Conservation (phyloP, 1,140 invertebrate genomes). For the Drosophila guanche region DNA sequence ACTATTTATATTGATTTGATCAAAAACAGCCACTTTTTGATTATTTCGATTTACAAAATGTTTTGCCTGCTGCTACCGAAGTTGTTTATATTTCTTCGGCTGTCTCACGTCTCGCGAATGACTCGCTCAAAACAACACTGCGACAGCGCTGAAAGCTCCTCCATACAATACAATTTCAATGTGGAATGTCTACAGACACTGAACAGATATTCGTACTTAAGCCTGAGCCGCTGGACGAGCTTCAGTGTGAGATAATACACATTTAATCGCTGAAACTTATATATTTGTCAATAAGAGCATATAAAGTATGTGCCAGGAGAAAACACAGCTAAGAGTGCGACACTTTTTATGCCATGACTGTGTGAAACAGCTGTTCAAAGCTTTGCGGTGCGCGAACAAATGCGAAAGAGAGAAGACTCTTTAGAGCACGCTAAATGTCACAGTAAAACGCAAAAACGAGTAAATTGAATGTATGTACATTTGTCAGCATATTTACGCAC, state of each 20-base stretch:
- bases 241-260: neutral
- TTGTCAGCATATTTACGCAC: no score
- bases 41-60: no score
- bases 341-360: slow-evolving; percentile 41
- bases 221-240: slow-evolving; percentile 18
- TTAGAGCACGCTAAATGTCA: slow-evolving; percentile 55
- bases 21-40: no score
- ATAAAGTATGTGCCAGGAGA: neutral
- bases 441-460: slow-evolving; percentile 22
- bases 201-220: neutral
- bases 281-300: no score
- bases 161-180: neutral
- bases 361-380: slow-evolving; percentile 60
- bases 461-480: neutral
- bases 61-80: neutral
- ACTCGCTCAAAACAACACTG: slow-evolving; percentile 37
- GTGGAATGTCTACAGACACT: neutral
- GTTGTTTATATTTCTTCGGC: slow-evolving; percentile 42
- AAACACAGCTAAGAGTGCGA: neutral
- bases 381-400: slow-evolving; percentile 23
- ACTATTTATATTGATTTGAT: no score
- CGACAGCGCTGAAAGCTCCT: slow-evolving; percentile 48
- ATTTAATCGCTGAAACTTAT: neutral
- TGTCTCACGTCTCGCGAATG: slow-evolving; percentile 37
- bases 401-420: slow-evolving; percentile 15